Base-by-base conservation (phyloP, 2,888 invertebrate genomes). In the Conistra vaccinii region DNA sequence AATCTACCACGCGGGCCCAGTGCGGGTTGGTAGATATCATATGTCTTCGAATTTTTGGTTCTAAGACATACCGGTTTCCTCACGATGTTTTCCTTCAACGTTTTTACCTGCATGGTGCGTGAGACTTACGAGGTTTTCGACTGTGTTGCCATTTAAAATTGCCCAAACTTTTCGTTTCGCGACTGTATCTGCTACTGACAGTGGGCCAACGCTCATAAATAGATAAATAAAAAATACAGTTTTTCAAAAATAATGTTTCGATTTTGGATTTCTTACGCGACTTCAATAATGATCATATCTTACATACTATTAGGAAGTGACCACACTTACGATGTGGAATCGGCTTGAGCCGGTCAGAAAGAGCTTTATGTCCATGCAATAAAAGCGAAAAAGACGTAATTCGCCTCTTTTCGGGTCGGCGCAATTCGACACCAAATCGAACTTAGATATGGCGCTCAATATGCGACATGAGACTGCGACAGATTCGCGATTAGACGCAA, bases 261-360 rank as follows among this genome's bases (percentile, higher is more conserved):
- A 20, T 42, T 42, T 42, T 26, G 32, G 23, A 20, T 29, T 29
- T 20, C 20, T 29, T 58, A 29, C 29, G 58, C 58, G 29, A 20
- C 17, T 6, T 66, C 9, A 14, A 58, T 23, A 68, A 39, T 23
- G 60, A 39, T 68, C 9, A 29, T 58, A 9, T 42, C 3, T 39
- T 61, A 5, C 17, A 23, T 23, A 23, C 17, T 29, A 61, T 17
- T 29, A 35, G 9, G 7, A 35, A 35, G n/a, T 35, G n/a, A 17
- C n/a, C 9, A 61, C 61, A 17, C n/a, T n/a, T 61, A 60, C 32
- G 35, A 60, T 23, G n/a, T 35, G 61, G 61, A 61, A 61, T 35
- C 9, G 3, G 9, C n/a, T 35, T 9, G n/a, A 35, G n/a, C n/a
- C 35, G 23, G 12, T 35, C 23, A 23, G 32, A 23, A 60, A 35